Evolutionary conservation across 2,113 vertebrate genomes (phyloP), one percentile per base, ranked within the genome.

Genomic region (Tretioscincus oriximinensis): DNA sequence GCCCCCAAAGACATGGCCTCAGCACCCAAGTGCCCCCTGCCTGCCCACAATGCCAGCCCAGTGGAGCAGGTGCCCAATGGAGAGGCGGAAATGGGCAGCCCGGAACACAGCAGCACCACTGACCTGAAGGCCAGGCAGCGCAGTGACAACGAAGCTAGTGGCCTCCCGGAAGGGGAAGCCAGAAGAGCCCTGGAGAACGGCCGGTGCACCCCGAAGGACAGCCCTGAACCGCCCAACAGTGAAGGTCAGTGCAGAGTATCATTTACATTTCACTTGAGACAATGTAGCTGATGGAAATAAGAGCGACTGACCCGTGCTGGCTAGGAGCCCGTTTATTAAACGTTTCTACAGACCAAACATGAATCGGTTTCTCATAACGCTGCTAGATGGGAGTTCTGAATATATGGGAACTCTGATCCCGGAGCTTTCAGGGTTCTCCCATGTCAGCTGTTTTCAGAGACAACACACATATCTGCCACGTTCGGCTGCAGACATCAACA

Each of bases 41-140:
- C 94, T 60, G 90, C 94, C 89, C 91, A 92, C 20, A 95, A 96
- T 85, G 93, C 95, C 75, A 93, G 93, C 85, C 85, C 95, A 7
- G 90, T 94, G 73, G 95, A 95, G 74, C 95, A 94, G 76, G 91
- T 97, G 92, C 96, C 96, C 93, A 99, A 99, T 20, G 98, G 98
- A 77, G 96, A 97, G 88, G 91, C 93, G 92, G 96, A 97, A 83
- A 95, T 91, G 83, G 95, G 94, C 73, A 80, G 83, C 26, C 88
- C 86, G 28, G 96, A 98, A 89, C 97, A 97, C 61, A 94, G 96
- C 12, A 83, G 94, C 14, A 70, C 81, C 0, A 91, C 93, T 14
- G 86, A 85, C 45, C 92, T 91, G 78, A 95, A 92, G 85, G 93
- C 93, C 10, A 80, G 92, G 74, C 88, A 90, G 68, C 90, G 90